Evolutionary conservation across 2,797 vertebrate species (phyloP), one percentile per base, ranked within the genome.

Genomic region (Siniperca obscura): DNA sequence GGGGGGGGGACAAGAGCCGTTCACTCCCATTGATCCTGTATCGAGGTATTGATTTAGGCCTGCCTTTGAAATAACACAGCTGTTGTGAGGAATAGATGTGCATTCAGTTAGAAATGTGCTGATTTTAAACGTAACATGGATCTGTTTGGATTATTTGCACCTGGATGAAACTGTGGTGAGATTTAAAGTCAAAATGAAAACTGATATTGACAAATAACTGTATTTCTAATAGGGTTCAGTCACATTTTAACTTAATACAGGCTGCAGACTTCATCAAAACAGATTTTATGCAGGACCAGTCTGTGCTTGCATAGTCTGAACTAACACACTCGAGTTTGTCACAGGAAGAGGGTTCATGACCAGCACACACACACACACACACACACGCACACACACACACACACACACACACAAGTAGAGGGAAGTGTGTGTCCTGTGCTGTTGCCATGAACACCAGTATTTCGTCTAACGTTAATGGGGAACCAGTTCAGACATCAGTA

Each of bases 21-120:
- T 91, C 89, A 90, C 74, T 81, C 55, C 52, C 83, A 90, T 91
- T 77, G 92, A 91, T 89, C 82, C 87, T 10, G 0, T 11, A 89
- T 76, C 80, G 86, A 93, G 90, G 92, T 93, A 92, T 86, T 82
- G 90, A 92, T 89, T 53, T 27, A 30, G 87, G 89, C 88, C 84
- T 72, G 84, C 27, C 74, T 87, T 64, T 76, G 12, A 75, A 48
- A 79, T 72, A 46, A 69, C 40, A 42, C 88, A 50, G 46, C 74
- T 55, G 83, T 27, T 81, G 21, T 48, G 61, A 69, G 56, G 60
- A 67, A 5, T 3, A 25, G 66, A 75, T 78, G 40, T 36, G n/a
- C 7, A 16, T 52, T 21, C 7, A 69, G 1, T 46, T 3, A 27
- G 62, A 70, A 42, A 27, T 48, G 44, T 16, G 14, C 19, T 59